These are phyloP conservation scores for Myrmecophaga tridactyla DNA, from an alignment of 2,113 vertebrate genomes.

Conservation along the genomic window DNA sequence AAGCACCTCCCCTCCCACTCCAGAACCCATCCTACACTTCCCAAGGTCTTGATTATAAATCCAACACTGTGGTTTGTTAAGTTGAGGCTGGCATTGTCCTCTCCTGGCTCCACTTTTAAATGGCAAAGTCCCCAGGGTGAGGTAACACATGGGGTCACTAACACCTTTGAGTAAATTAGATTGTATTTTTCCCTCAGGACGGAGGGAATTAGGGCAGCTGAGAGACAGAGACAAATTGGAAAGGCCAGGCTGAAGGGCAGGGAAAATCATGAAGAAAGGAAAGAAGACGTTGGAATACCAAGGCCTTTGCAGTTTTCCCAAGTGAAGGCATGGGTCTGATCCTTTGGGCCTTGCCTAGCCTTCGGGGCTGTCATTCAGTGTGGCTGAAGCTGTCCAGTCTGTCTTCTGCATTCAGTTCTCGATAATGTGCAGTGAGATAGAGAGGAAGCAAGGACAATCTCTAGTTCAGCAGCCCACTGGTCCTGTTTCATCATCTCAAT, in stretches of 20 bases:
- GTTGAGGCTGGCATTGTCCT: background rate
- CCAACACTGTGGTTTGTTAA: background rate
- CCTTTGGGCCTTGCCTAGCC: background rate
- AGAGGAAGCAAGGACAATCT: background rate
- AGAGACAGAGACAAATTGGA: background rate
- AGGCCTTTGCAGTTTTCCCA: background rate
- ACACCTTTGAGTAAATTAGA: background rate
- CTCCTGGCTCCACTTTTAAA: background rate
- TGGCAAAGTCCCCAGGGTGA: background rate
- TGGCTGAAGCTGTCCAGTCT: background rate
- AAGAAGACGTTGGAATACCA: background rate
- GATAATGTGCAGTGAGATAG: background rate
- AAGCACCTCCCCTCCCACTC: background rate
- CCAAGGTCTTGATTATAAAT: background rate
- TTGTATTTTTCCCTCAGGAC: background rate
- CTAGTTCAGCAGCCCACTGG: background rate
- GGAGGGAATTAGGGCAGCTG: background rate
- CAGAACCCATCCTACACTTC: background rate
- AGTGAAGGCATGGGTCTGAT: background rate
- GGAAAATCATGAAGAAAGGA: background rate
- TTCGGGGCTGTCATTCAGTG: background rate
- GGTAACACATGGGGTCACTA: background rate
- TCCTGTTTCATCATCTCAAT: background rate
- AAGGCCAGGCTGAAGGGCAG: background rate
- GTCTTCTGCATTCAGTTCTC: background rate